Conservation (phyloP, 2,888 invertebrate genomes). For the Magallana nippona region DNA sequence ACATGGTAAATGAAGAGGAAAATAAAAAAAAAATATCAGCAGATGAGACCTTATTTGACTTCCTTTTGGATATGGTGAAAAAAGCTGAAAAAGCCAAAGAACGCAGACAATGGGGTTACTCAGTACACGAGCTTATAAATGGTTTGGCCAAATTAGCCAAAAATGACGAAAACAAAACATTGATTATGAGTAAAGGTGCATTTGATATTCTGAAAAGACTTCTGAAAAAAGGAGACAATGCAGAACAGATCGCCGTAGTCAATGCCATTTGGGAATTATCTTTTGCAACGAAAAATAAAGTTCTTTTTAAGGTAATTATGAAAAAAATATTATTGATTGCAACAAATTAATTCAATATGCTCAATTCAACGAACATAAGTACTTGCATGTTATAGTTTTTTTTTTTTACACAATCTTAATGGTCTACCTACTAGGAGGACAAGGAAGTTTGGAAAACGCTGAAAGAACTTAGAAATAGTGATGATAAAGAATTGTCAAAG, state of each 20-base stretch:
- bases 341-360: no score
- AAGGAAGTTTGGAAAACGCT: slow-evolving; percentile 53
- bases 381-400: no score
- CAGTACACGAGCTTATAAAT: slow-evolving; percentile 65
- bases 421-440: slow-evolving; percentile 51
- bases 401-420: no score
- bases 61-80: slow-evolving; percentile 59
- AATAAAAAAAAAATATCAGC: slow-evolving; percentile 63
- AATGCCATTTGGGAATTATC: slow-evolving; percentile 66
- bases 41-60: slow-evolving; percentile 64
- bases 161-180: slow-evolving; percentile 67
- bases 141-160: slow-evolving; percentile 66
- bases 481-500: slow-evolving; percentile 52
- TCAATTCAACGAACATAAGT: no score
- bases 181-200: slow-evolving; percentile 60
- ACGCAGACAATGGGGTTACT: slow-evolving; percentile 63
- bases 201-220: slow-evolving; percentile 52
- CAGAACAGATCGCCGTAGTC: slow-evolving; percentile 59
- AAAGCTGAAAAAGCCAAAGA: slow-evolving; percentile 53
- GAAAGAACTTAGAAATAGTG: slow-evolving; percentile 48
- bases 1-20: slow-evolving; percentile 69
- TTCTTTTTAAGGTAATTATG: slow-evolving; percentile 57
- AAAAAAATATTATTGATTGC: no score
- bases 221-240: slow-evolving; percentile 49
- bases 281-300: slow-evolving; percentile 65